Evolutionary conservation across 2,888 invertebrate genomes (phyloP), one percentile per base, ranked within the genome.

Genomic region (Timema cristinae): DNA sequence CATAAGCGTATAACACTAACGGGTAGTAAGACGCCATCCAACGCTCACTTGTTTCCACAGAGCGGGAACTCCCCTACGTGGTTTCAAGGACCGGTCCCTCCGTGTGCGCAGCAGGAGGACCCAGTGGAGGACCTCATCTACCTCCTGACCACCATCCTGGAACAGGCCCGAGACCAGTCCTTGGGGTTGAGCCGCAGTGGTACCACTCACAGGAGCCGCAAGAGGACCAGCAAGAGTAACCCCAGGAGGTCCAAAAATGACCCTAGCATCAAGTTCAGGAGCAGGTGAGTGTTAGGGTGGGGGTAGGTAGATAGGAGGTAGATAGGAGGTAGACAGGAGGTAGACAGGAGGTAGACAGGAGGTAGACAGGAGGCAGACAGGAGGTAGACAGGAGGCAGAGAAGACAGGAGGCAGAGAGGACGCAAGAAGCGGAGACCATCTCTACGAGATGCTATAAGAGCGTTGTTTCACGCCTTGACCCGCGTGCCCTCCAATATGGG

Each of bases 101-200:
- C 50, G 11, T 2, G 67, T 0, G 50, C 52, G 8, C 68, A 70
- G 47, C 72, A 69, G 13, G 75, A 72, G 11, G 74, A 74, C 50
- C 52, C 70, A 0, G 74, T 72, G 51, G 90, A 90, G 77, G 87
- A 88, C 73, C 81, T 90, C 71, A 85, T 89, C 73, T 89, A 88
- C 76, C 82, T 90, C 4, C 77, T 90, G 73, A 87, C 87, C 11
- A 84, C 88, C 69, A 85, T 89, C 77, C 80, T 90, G 77, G 88
- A 88, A 72, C 90, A 90, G 80, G 90, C 90, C 0, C 81, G 87
- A 50, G 89, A 89, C 71, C 81, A 86, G 66, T 77, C 79, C 15
- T 76, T 78, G 73, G 75, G 76, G 47, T 75, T 75, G 73, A 78
- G 7, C 32, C 54, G 32, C 52, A 67, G 51, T 54, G 52, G 15